Evolutionary conservation across 2,888 invertebrate genomes (phyloP).

Genomic region (Julus scanicus): DNA sequence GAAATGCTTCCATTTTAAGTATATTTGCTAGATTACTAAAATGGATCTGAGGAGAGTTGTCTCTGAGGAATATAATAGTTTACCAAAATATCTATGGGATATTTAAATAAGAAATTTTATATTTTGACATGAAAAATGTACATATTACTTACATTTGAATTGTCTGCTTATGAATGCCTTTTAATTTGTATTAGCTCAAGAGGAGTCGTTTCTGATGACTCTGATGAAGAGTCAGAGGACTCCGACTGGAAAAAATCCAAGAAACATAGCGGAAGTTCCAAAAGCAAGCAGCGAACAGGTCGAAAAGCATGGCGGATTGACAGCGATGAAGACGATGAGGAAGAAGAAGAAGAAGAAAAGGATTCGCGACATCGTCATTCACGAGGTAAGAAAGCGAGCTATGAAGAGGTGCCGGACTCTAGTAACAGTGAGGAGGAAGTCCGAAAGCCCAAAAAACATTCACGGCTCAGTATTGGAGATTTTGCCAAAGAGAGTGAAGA

Average conservation of each 20-base stretch:
- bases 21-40: no score
- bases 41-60: no score
- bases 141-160: no score
- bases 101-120: no score
- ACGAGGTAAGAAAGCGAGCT: conserved; percentile 79
- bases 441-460: conserved; percentile 49
- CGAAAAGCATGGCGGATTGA: conserved; percentile 53
- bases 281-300: neutral
- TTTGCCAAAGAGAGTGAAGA: conserved; percentile 54
- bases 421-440: conserved; percentile 54
- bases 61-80: no score
- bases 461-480: conserved; percentile 55
- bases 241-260: conserved; percentile 57
- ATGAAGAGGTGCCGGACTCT: conserved; percentile 75
- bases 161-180: no score
- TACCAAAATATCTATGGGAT: no score
- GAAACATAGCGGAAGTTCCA: neutral
- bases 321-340: conserved; percentile 58
- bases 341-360: conserved; percentile 66
- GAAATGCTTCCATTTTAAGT: no score
- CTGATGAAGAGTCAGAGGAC: conserved; percentile 62
- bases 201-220: conserved; percentile 56
- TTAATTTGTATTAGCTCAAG: conserved; percentile 7
- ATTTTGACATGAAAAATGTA: no score
- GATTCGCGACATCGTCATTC: conserved; percentile 66